Base-by-base conservation (phyloP, 1,140 invertebrate genomes). In the Papilio helenus region DNA sequence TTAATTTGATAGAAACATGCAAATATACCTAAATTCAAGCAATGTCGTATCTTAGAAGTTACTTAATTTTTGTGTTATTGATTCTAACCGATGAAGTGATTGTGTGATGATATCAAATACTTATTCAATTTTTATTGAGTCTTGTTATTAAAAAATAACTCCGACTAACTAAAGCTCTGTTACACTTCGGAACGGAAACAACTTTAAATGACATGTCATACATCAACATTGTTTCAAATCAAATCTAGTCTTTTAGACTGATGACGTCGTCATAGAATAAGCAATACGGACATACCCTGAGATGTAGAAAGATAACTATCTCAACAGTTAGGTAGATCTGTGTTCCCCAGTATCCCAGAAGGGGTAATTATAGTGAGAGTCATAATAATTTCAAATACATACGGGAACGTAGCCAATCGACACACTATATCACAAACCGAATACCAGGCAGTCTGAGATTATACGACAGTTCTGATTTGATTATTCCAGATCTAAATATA, bases 401-500 rank as follows among this genome's bases (percentile, higher is more conserved):
- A 61, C 55, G 58, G 58, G 58, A 65, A 65, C 26, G 61, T 68
- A 68, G 61, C 12, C 61, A 29, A 34, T 58, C n/a, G 12, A 29
- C 61, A 29, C 61, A 68, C 1, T 65, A 29, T 68, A 68, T 68
- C 26, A 68, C 14, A 29, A 68, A 29, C 14, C 14, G 29, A 68
- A 29, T 68, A 68, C 26, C 61, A 68, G 61, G 12, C 55, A 61
- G 55, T 26, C 23, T 61, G 61, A 9, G 20, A 20, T 58, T 58
- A 16, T 68, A 68, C 61, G 61, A 68, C 61, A 68, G 26, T 68
- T 68, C 29, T 61, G 9, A 61, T 61, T 61, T 61, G 20, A 61
- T 61, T 61, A 61, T 61, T 61, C 23, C 58, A 61, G 23, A 26
- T 61, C 58, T 61, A 61, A 26, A 61, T 61, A 61, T 61, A 61